Conservation (phyloP, 2,888 invertebrate species). For the Rutpela maculata region DNA sequence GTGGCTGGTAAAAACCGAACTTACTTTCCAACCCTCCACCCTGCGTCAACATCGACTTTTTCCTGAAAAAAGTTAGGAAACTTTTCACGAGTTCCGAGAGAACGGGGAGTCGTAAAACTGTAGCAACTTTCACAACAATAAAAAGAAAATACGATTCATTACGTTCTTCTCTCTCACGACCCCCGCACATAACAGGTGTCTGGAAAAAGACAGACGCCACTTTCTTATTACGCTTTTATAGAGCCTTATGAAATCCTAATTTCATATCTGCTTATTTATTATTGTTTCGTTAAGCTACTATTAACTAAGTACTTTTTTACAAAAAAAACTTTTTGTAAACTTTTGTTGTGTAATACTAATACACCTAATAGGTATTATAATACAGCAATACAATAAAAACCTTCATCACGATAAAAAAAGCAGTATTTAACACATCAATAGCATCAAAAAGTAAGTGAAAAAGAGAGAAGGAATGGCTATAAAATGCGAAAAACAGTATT, state of each 20-base stretch:
- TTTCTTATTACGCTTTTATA: constrained; percentile 32
- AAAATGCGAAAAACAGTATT: constrained; percentile 33
- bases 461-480: constrained; percentile 19
- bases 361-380: neutral
- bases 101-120: constrained; percentile 69
- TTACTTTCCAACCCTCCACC: constrained; percentile 21
- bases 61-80: constrained; percentile 61
- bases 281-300: neutral
- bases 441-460: constrained; percentile 37
- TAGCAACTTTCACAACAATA: constrained; percentile 64
- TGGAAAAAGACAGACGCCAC: constrained; percentile 50
- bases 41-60: constrained; percentile 33
- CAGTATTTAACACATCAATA: constrained; percentile 46
- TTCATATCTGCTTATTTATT: constrained; percentile 20
- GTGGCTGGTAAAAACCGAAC: constrained; percentile 24
- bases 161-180: constrained; percentile 55
- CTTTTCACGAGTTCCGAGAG: constrained; percentile 60
- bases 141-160: constrained; percentile 68
- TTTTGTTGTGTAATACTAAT: neutral
- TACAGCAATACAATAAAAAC: neutral
- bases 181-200: constrained; percentile 54
- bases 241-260: constrained; percentile 31
- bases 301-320: neutral
- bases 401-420: neutral
- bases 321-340: neutral